Conservation (phyloP, 2,888 invertebrate genomes). For the Cosmia pyralina region DNA sequence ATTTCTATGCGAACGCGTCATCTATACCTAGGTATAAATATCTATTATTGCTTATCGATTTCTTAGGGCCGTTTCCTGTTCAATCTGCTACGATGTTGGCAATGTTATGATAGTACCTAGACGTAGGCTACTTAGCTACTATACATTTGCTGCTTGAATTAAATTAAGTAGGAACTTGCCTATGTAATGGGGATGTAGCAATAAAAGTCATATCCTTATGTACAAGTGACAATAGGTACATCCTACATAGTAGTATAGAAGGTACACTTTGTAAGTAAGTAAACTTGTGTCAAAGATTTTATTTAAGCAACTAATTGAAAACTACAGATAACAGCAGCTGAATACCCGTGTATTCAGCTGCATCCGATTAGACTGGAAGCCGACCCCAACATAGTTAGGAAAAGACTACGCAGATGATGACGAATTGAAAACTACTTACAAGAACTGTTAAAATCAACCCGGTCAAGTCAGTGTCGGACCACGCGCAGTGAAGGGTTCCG, state of each 20-base stretch:
- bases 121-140: background rate
- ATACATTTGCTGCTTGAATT: conserved; percentile 7
- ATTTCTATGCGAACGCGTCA: conserved; percentile 48
- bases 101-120: conserved; percentile 10
- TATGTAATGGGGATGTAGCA: conserved; percentile 3
- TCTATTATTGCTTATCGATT: conserved; percentile 39
- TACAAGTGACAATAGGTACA: background rate
- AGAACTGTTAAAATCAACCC: no score
- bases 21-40: conserved; percentile 16
- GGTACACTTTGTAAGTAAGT: background rate
- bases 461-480: no score
- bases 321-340: no score
- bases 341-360: no score
- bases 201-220: conserved; percentile 21
- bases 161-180: conserved; percentile 13
- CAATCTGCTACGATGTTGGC: conserved; percentile 46
- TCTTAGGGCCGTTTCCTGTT: conserved; percentile 48
- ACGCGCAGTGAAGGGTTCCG: no score
- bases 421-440: no score
- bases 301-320: no score
- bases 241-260: background rate
- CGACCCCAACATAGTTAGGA: no score
- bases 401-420: no score
- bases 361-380: no score
- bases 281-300: no score